Base-by-base conservation (phyloP, 2,113 vertebrate genomes). In the Vulpes lagopus region DNA sequence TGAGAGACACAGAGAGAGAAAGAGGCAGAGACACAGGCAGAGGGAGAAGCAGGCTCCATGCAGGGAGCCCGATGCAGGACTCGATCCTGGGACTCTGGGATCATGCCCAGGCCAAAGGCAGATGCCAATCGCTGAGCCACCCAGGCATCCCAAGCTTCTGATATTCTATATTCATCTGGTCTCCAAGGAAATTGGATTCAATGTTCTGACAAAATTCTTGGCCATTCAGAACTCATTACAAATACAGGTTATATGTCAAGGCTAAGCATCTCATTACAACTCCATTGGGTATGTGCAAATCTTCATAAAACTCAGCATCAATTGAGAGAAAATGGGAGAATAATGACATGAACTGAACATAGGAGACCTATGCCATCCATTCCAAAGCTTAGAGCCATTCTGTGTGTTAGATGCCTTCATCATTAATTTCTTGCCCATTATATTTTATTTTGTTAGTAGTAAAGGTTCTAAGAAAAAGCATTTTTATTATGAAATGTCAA, bases 121-220 rank as follows among this genome's bases (percentile, higher is more conserved):
- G 43, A 43, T 43, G 6, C 43, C 43, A 43, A 7, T 43, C 43
- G 5, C 43, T 43, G 43, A 43, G 43, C 43, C 43, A 43, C 43
- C 43, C 43, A 43, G 43, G 43, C 43, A 43, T 43, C 43, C 43
- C 43, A 43, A 43, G 43, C 27, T 65, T 89, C 35, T 92, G 17
- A 12, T 84, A 95, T 59, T 35, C 57, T 78, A 30, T 59, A 81
- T 30, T 84, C 0, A 69, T 20, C 23, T 83, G 2, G 8, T 53
- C 81, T 91, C 78, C 32, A 88, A 81, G 85, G 59, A 96, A 96
- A 35, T 69, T 53, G 85, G n/a, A 74, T n/a, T 74, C 20, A 95
- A 30, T 30, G 74, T 81, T 84, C 30, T 84, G 64, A 89, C 43
- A 87, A 57, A 78, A 81, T 81, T 64, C 35, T 73, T 11, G 85